Conservation (phyloP, 2,888 invertebrate genomes). For the Leucozona laternaria region DNA sequence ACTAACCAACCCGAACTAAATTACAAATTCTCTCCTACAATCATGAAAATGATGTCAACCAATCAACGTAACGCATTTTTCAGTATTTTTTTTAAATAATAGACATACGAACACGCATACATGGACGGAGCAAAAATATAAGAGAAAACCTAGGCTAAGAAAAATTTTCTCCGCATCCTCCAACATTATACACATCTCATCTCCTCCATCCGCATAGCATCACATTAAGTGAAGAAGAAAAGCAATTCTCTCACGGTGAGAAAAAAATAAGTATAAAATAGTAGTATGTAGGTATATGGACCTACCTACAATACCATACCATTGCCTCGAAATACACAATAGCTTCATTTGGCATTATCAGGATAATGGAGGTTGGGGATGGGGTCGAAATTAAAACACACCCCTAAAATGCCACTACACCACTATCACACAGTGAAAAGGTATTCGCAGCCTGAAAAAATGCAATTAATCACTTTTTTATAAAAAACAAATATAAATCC, state of each 20-base stretch:
- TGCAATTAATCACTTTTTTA: slow-evolving; percentile 65
- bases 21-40: slow-evolving; percentile 68
- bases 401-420: slow-evolving; percentile 50
- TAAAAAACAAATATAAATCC: background rate
- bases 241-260: slow-evolving; percentile 61
- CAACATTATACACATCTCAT: slow-evolving; percentile 37
- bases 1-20: slow-evolving; percentile 75
- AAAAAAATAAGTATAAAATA: slow-evolving; percentile 37
- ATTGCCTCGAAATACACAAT: slow-evolving; percentile 9
- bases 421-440: background rate
- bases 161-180: slow-evolving; percentile 63
- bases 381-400: slow-evolving; percentile 60
- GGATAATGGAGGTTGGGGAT: background rate
- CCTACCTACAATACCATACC: slow-evolving; percentile 21
- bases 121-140: slow-evolving; percentile 61
- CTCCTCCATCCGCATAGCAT: slow-evolving; percentile 59
- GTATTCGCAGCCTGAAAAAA: slow-evolving; percentile 44
- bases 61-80: slow-evolving; percentile 76
- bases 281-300: slow-evolving; percentile 9
- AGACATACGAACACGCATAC: slow-evolving; percentile 59
- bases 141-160: slow-evolving; percentile 69
- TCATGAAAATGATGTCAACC: slow-evolving; percentile 69
- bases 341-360: slow-evolving; percentile 42
- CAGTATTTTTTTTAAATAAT: slow-evolving; percentile 49
- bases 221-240: slow-evolving; percentile 69